These are phyloP conservation scores for Ernsta delagoae DNA, from an alignment of 2,888 invertebrate genomes.

Conservation along the genomic window DNA sequence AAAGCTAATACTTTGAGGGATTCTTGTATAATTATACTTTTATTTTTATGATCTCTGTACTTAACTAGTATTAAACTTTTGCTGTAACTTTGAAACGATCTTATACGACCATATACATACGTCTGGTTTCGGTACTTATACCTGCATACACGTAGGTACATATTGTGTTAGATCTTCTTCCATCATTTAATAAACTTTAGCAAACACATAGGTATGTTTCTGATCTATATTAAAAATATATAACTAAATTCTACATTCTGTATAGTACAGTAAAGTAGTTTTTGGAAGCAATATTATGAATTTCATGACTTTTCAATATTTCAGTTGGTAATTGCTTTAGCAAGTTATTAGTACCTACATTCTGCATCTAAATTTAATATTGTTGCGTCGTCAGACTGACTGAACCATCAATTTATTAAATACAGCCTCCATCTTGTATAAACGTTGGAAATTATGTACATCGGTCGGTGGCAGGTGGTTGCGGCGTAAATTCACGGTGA, in stretches of 20 bases:
- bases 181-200: too few relatives aligned
- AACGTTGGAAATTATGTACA: slow-evolving; percentile 6
- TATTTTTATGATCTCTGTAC: neutral
- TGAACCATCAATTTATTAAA: slow-evolving; percentile 9
- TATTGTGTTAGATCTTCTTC: too few relatives aligned
- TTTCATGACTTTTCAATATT: neutral
- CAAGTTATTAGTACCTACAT: neutral
- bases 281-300: too few relatives aligned
- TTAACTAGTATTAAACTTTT: neutral
- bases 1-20: neutral
- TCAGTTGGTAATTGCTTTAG: neutral
- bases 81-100: neutral
- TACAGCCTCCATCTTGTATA: slow-evolving; percentile 10
- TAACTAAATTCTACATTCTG: too few relatives aligned
- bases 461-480: slow-evolving; percentile 13
- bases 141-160: neutral
- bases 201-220: too few relatives aligned
- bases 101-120: too few relatives aligned
- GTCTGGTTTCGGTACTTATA: neutral
- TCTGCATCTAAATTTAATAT: neutral
- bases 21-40: neutral
- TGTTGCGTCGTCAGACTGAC: neutral
- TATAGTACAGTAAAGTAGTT: too few relatives aligned
- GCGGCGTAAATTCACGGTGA: slow-evolving; percentile 16
- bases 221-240: too few relatives aligned